Percentiles rank a stretch among this genome's conserved stretches.
Conservation (phyloP, 2,113 vertebrate genomes). For the Ciconia stormi region DNA sequence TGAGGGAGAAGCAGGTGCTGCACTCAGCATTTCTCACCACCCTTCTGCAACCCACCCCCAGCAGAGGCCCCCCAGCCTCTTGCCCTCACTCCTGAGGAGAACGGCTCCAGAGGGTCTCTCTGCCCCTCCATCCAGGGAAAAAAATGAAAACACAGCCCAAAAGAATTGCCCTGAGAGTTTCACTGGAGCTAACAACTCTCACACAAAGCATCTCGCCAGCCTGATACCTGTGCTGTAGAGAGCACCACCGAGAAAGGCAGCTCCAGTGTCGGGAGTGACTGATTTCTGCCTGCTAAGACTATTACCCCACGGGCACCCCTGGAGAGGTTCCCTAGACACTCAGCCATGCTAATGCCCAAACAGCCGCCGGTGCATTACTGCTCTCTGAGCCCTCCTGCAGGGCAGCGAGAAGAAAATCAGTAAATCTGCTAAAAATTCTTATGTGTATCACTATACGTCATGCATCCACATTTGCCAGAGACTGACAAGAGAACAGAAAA, state of each 20-base stretch:
- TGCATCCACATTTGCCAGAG: not conserved
- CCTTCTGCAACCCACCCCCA: not conserved
- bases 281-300: not conserved
- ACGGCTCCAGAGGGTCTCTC: not conserved
- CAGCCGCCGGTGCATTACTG: accelerated
- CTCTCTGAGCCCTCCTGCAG: not conserved
- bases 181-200: not conserved
- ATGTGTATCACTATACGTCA: accelerated
- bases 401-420: not conserved
- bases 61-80: not conserved
- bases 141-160: not conserved
- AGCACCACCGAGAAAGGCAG: not conserved
- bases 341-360: not conserved
- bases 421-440: not conserved
- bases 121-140: not conserved
- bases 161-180: not conserved
- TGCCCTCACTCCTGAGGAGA: not conserved
- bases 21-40: not conserved
- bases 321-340: not conserved
- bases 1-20: not conserved
- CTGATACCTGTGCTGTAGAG: not conserved
- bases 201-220: not conserved
- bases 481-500: not conserved
- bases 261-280: accelerated
- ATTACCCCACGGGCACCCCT: accelerated